phyloP scores from a whole-genome alignment of 1,140 invertebrate species.

The Zaprionus inermis region DNA sequence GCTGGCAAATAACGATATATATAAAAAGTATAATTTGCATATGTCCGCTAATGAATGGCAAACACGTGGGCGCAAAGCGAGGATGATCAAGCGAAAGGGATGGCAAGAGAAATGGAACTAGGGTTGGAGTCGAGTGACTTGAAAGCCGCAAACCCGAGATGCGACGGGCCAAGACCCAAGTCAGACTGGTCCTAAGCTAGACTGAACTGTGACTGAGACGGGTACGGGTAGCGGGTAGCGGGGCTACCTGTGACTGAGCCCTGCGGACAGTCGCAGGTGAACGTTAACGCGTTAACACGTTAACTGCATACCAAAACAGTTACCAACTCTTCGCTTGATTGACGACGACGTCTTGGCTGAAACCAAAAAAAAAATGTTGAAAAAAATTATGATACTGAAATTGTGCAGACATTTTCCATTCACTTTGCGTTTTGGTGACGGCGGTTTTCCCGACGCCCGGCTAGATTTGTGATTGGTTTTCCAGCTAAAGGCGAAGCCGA shows the following conservation, averaged over 20 bases:
- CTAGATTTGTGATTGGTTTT: slow-evolving; percentile 69
- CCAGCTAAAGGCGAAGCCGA: slow-evolving; percentile 28
- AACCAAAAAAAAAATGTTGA: slow-evolving; percentile 56
- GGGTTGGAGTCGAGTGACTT: not conserved
- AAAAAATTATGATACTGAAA: slow-evolving; percentile 51
- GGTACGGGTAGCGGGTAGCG: not conserved
- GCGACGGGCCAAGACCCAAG: not conserved
- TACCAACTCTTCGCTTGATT: slow-evolving; percentile 56
- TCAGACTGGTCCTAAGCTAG: not conserved
- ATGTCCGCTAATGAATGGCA: slow-evolving; percentile 61
- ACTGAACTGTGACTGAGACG: not conserved
- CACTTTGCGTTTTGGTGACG: slow-evolving; percentile 73
- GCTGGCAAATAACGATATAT: slow-evolving; percentile 8
- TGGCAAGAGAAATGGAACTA: not conserved
- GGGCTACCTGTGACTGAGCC: not conserved
- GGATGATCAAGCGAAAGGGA: slow-evolving; percentile 12
- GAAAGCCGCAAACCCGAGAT: not conserved
- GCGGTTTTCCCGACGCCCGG: slow-evolving; percentile 66
- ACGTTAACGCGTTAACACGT: slow-evolving; percentile 40
- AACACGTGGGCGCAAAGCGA: slow-evolving; percentile 51
- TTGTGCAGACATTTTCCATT: slow-evolving; percentile 80
- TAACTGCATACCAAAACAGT: slow-evolving; percentile 59
- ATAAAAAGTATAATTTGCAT: slow-evolving; percentile 57
- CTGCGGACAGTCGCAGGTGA: slow-evolving; percentile 16
- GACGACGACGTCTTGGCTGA: slow-evolving; percentile 41